These are phyloP conservation scores for Gallinago undulata DNA, from an alignment of 2,113 vertebrate species.

Conservation along the genomic window DNA sequence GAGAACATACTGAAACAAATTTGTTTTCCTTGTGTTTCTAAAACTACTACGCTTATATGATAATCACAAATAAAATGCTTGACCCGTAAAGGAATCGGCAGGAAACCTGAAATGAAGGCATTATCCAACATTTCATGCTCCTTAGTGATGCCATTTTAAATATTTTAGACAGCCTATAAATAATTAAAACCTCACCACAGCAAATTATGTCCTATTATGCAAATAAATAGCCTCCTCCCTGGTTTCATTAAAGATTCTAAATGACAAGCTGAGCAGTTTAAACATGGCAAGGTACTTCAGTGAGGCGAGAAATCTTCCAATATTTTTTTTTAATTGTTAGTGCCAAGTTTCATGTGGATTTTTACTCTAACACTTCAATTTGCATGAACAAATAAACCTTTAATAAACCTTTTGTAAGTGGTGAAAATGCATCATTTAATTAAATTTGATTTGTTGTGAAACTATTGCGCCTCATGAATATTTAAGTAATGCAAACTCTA, in stretches of 20 bases:
- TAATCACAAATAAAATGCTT: constrained; percentile 79
- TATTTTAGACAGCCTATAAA: constrained; percentile 83
- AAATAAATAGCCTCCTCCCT: constrained; percentile 85
- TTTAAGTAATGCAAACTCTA: constrained; percentile 64
- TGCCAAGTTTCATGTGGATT: constrained; percentile 79
- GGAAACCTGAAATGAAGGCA: constrained; percentile 81
- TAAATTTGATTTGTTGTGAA: constrained; percentile 79
- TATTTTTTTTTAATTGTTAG: constrained; percentile 74
- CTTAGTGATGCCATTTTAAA: constrained; percentile 82
- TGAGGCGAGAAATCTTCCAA: constrained; percentile 71
- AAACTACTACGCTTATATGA: constrained; percentile 65
- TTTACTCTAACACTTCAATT: constrained; percentile 78
- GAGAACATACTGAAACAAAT: constrained; percentile 62
- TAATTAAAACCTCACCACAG: constrained; percentile 83
- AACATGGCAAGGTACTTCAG: constrained; percentile 71
- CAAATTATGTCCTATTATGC: constrained; percentile 87
- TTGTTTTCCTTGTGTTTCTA: constrained; percentile 74
- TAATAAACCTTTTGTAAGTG: constrained; percentile 79
- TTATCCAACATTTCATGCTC: constrained; percentile 80
- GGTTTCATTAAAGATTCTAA: constrained; percentile 81
- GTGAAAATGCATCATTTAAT: constrained; percentile 79
- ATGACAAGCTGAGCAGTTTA: constrained; percentile 79
- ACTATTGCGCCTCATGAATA: constrained; percentile 74
- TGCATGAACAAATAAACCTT: constrained; percentile 83
- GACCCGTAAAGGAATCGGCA: constrained; percentile 78